Percentiles rank a stretch among this genome's conserved stretches.
These are phyloP conservation scores for Nomia melanderi DNA, from an alignment of 1,140 invertebrate species.

Conservation along the genomic window DNA sequence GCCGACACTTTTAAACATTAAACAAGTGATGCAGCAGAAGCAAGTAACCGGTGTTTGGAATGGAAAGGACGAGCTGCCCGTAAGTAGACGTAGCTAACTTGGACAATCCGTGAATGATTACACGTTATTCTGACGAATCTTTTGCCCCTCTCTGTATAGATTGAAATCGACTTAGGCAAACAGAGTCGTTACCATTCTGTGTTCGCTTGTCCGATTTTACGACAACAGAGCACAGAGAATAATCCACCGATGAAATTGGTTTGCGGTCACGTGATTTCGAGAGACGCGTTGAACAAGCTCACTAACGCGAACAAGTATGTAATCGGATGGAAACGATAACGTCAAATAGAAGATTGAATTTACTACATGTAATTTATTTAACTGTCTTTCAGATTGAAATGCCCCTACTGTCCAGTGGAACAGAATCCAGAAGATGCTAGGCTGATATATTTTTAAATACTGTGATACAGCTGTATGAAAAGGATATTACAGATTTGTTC, in stretches of 20 bases:
- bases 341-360: conserved; percentile 65
- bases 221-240: conserved; percentile 96
- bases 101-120: not conserved
- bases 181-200: conserved; percentile 97
- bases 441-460: conserved; percentile 92
- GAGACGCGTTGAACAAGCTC: conserved; percentile 97
- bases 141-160: conserved; percentile 83
- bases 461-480: conserved; percentile 69
- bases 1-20: conserved; percentile 95
- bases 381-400: conserved; percentile 92
- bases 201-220: conserved; percentile 98
- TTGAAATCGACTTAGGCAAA: conserved; percentile 94
- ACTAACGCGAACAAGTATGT: conserved; percentile 94
- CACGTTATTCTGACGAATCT: conserved; percentile 7
- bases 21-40: conserved; percentile 97
- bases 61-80: conserved; percentile 97
- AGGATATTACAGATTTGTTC: not conserved
- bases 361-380: conserved; percentile 55
- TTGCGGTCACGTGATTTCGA: conserved; percentile 99
- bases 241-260: conserved; percentile 98
- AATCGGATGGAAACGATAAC: conserved; percentile 53
- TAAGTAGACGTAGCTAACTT: conserved; percentile 80
- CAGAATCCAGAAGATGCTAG: conserved; percentile 95
- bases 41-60: conserved; percentile 97
- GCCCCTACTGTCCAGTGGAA: conserved; percentile 98